Conservation (phyloP, 2,888 invertebrate species). For the Globia sparganii region DNA sequence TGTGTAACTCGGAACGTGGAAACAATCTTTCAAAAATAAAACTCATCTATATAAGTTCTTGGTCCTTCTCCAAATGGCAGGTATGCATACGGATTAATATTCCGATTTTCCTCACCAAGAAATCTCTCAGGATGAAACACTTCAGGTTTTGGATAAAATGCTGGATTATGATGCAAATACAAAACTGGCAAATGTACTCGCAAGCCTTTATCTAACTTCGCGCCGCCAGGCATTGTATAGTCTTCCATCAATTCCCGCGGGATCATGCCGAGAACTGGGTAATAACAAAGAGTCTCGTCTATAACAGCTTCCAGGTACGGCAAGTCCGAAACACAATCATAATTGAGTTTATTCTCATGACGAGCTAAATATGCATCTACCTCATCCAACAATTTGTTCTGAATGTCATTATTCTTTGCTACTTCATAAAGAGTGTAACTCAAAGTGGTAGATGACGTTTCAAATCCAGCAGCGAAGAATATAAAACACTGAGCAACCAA, state of each 20-base stretch:
- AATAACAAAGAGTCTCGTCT: conserved; percentile 72
- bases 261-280: conserved; percentile 72
- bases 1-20: not conserved
- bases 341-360: conserved; percentile 56
- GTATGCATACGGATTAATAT: conserved; percentile 70
- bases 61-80: conserved; percentile 78
- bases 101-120: conserved; percentile 66
- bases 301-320: conserved; percentile 74
- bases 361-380: conserved; percentile 52
- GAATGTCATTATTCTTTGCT: conserved; percentile 57
- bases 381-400: conserved; percentile 50
- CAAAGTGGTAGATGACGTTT: conserved; percentile 61
- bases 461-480: conserved; percentile 66
- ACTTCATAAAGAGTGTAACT: conserved; percentile 57
- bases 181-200: conserved; percentile 74
- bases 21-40: not conserved
- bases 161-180: conserved; percentile 71
- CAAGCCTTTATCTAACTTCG: conserved; percentile 68
- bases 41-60: conserved; percentile 74
- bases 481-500: conserved; percentile 62
- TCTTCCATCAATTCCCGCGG: conserved; percentile 73
- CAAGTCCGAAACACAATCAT: conserved; percentile 66
- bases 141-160: conserved; percentile 74
- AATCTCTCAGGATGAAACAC: conserved; percentile 74
- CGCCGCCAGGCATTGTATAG: conserved; percentile 72